Conservation (phyloP, 2,797 vertebrate genomes). For the Kryptopterus vitreolus region DNA sequence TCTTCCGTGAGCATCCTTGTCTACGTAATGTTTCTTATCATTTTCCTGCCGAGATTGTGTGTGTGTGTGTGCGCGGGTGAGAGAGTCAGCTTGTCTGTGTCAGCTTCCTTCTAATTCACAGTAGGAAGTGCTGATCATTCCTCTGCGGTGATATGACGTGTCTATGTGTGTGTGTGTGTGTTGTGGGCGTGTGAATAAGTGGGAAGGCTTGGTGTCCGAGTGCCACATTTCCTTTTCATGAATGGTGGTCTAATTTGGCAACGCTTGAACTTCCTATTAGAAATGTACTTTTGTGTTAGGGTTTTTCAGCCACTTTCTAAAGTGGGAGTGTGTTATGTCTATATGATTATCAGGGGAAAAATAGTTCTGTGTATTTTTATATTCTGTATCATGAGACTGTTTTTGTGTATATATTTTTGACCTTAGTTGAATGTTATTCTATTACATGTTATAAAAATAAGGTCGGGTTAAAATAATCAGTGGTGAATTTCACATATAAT, state of each 20-base stretch:
- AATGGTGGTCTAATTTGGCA: constrained; percentile 19
- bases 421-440: neutral
- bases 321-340: neutral
- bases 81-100: constrained; percentile 20
- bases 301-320: neutral
- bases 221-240: constrained; percentile 24
- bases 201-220: neutral
- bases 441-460: neutral
- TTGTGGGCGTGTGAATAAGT: neutral
- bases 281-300: constrained; percentile 13
- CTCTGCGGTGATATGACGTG: neutral
- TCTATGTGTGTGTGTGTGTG: neutral
- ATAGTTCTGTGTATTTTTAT: neutral
- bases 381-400: neutral
- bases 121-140: neutral
- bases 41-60: neutral
- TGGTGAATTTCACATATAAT: no score
- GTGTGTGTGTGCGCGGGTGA: neutral
- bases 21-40: constrained; percentile 44
- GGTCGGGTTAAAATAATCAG: neutral
- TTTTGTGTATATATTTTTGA: neutral
- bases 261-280: constrained; percentile 16
- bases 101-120: neutral
- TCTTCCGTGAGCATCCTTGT: constrained; percentile 23
- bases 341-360: no score